Conservation (phyloP, 2,888 invertebrate species). For the Panopea generosa region DNA sequence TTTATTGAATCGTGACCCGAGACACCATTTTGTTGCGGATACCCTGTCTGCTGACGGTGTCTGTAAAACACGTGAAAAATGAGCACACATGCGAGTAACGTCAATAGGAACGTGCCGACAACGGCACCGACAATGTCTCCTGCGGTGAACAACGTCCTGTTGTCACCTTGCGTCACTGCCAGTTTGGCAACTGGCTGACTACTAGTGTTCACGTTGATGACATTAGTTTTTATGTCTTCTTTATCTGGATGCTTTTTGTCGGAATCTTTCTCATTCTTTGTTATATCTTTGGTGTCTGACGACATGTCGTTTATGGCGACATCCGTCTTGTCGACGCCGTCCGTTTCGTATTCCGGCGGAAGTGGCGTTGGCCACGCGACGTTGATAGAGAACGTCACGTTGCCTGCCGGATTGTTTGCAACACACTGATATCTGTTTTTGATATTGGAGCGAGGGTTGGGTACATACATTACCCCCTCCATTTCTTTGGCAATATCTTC, state of each 20-base stretch:
- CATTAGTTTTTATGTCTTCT: constrained; percentile 18
- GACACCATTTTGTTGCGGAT: constrained; percentile 47
- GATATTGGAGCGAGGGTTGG: constrained; percentile 66
- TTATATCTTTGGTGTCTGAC: constrained; percentile 20
- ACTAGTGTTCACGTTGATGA: constrained; percentile 20
- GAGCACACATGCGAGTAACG: constrained; percentile 80
- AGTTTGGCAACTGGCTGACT: constrained; percentile 23
- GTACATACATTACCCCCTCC: constrained; percentile 78
- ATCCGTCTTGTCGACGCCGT: constrained; percentile 26
- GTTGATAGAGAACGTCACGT: constrained; percentile 83
- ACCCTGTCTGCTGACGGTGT: constrained; percentile 48
- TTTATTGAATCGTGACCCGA: constrained; percentile 27
- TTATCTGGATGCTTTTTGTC: not conserved
- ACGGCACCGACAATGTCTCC: constrained; percentile 84
- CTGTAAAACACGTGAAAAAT: constrained; percentile 77
- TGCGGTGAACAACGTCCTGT: constrained; percentile 71
- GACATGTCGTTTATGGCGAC: constrained; percentile 33
- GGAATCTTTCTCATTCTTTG: constrained; percentile 17
- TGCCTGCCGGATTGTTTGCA: constrained; percentile 84
- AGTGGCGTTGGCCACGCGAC: constrained; percentile 79
- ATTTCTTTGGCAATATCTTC: constrained; percentile 70
- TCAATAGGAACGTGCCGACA: constrained; percentile 83
- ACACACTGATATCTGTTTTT: constrained; percentile 82
- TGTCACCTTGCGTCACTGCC: constrained; percentile 35
- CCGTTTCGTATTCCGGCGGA: constrained; percentile 24